These are phyloP conservation scores for Leptestheria dahalacensis DNA, from an alignment of 1,140 invertebrate species.

Conservation along the genomic window DNA sequence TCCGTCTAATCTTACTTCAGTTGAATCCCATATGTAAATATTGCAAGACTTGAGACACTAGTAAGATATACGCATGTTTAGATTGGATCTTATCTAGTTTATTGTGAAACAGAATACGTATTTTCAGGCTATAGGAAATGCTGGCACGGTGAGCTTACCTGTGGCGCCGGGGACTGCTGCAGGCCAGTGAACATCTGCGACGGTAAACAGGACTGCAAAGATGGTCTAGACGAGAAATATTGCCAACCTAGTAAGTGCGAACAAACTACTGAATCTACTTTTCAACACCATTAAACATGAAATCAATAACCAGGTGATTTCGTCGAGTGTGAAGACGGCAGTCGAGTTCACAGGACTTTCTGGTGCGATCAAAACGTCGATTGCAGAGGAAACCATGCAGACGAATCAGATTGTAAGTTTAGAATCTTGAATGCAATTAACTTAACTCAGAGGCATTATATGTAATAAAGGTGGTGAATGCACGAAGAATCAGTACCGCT, in stretches of 20 bases:
- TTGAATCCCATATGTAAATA: too few species aligned
- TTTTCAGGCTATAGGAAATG: slow-evolving; percentile 27
- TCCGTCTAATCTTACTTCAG: too few species aligned
- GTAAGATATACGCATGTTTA: too few species aligned
- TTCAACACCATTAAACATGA: not conserved
- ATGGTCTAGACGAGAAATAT: slow-evolving; percentile 29
- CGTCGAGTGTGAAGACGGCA: slow-evolving; percentile 27
- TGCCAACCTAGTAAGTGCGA: slow-evolving; percentile 24
- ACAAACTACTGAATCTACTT: not conserved
- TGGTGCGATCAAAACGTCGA: slow-evolving; percentile 35
- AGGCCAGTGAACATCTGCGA: slow-evolving; percentile 31
- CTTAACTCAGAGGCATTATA: not conserved
- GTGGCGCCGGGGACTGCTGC: slow-evolving; percentile 32
- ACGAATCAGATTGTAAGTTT: slow-evolving; percentile 34
- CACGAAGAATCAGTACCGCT: slow-evolving; percentile 21
- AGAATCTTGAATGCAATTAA: not conserved
- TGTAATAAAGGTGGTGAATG: slow-evolving; percentile 20
- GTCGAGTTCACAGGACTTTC: slow-evolving; percentile 25
- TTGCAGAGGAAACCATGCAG: slow-evolving; percentile 31
- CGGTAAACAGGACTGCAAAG: slow-evolving; percentile 26
- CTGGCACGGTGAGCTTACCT: slow-evolving; percentile 30
- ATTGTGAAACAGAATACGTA: not conserved
- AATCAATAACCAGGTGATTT: slow-evolving; percentile 21
- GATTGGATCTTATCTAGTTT: too few species aligned
- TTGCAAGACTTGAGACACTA: too few species aligned